Conservation (phyloP, 2,888 invertebrate species). For the Aspidiotus destructor region DNA sequence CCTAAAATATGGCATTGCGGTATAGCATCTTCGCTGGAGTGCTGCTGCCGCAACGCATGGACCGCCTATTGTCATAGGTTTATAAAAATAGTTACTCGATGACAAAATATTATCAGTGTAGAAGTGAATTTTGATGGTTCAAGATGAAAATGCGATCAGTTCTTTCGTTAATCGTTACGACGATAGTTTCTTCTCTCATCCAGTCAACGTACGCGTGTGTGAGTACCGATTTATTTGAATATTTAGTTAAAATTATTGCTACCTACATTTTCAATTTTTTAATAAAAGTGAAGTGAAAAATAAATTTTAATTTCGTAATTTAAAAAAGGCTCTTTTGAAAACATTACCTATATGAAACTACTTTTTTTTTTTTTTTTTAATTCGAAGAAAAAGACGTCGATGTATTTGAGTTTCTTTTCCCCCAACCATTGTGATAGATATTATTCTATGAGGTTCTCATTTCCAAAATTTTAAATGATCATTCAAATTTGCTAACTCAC, state of each 20-base stretch:
- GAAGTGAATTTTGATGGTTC: not conserved
- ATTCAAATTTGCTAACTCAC: no score
- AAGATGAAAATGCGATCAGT: slow-evolving; percentile 17
- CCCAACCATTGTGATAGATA: no score
- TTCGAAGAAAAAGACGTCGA: not conserved
- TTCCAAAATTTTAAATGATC: not conserved
- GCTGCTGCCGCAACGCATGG: not conserved
- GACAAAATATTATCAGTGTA: not conserved
- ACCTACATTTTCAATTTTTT: not conserved
- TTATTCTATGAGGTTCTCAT: no score
- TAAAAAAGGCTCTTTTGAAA: not conserved
- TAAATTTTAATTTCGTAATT: no score
- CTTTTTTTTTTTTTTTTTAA: no score
- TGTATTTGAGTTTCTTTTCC: no score
- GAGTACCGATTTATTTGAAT: slow-evolving; percentile 3
- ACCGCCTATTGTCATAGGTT: not conserved
- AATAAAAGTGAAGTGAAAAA: not conserved
- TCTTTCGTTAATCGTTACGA: slow-evolving; percentile 7
- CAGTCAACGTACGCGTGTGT: slow-evolving; percentile 15
- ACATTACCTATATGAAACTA: not conserved
- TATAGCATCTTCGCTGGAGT: no score
- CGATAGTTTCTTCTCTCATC: not conserved
- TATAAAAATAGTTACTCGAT: not conserved
- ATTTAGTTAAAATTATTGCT: not conserved
- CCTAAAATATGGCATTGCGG: not conserved